Evolutionary conservation across 2,888 invertebrate species (phyloP).

Genomic region (Lepidocyrtoides sp.): DNA sequence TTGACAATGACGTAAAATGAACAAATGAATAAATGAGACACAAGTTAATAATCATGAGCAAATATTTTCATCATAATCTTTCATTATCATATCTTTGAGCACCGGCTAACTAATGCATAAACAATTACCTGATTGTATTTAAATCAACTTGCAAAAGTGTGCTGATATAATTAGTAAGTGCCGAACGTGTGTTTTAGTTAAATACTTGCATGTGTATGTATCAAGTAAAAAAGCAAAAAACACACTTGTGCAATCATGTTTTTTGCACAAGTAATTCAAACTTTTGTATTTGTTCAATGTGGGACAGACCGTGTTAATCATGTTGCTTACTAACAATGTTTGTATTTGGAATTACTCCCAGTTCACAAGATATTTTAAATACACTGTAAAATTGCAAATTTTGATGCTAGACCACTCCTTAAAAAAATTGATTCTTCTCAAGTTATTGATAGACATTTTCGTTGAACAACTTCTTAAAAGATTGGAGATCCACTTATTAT

Average conservation of each 20-base stretch:
- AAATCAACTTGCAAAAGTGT: not conserved
- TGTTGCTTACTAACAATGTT: not conserved
- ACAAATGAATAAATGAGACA: not conserved
- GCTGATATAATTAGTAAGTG: not conserved
- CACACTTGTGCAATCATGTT: too few relatives aligned
- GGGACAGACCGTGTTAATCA: constrained; percentile 6
- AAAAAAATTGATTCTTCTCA: too few relatives aligned
- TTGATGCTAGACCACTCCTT: too few relatives aligned
- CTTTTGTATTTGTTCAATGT: constrained; percentile 16
- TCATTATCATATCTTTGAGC: constrained; percentile 38
- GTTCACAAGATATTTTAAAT: too few relatives aligned
- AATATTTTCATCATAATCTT: constrained; percentile 34
- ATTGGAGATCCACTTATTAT: too few relatives aligned
- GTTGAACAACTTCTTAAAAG: too few relatives aligned
- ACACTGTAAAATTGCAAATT: too few relatives aligned
- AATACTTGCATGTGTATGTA: too few relatives aligned
- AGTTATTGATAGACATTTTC: too few relatives aligned
- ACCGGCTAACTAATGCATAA: constrained; percentile 26
- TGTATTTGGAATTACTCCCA: too few relatives aligned
- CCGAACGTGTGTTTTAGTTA: not conserved
- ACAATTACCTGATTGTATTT: constrained; percentile 38
- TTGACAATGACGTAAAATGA: constrained; percentile 47
- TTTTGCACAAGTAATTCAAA: not conserved
- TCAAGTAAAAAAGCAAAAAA: too few relatives aligned
- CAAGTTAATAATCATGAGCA: constrained; percentile 9